Base-by-base conservation (phyloP, 2,113 vertebrate genomes). In the Meleagris gallopavo region DNA sequence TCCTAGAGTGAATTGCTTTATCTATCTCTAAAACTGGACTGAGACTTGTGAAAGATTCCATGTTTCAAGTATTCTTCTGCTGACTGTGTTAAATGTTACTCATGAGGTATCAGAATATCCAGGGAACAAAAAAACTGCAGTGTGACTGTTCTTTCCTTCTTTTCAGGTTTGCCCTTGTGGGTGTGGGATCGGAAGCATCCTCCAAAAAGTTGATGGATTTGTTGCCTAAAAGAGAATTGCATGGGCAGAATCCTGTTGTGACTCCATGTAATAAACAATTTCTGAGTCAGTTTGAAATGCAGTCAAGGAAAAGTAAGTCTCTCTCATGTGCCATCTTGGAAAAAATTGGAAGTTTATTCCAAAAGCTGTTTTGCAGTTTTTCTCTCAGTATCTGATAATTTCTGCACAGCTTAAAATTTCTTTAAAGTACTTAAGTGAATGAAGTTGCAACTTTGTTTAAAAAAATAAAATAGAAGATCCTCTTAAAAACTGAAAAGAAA, bases 191-290 rank as follows among this genome's bases (percentile, higher is more conserved):
- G 1, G 99, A 99, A 95, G 97, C 98, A 60, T 99, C 99, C 36
- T 99, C 99, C 88, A 98, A 99, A 96, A 99, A 99, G 95, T 88
- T 99, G 91, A 98, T 99, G 99, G 99, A 99, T 90, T 97, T 99
- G 66, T 98, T 99, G 69, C 99, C 99, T 72, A 99, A 99, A 97
- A 98, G 99, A 96, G 99, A 99, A 96, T 98, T 99, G 41, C 99
- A 99, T 66, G 99, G 99, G 61, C 99, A 99, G 95, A 99, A 99
- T 98, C 99, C 99, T 74, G 99, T 99, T 64, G 99, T 99, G 84
- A 99, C 99, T 32, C 99, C 99, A 0, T 99, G 99, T 97, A 99
- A 99, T 97, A 99, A 99, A 91, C 99, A 99, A 95, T 99, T 99
- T 48, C 98, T 99, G 96, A 99, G 99, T 98, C 99, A 99, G 74